Evolutionary conservation across 2,888 invertebrate genomes (phyloP), one percentile per base, ranked within the genome.

Genomic region (Orgyia antiqua): DNA sequence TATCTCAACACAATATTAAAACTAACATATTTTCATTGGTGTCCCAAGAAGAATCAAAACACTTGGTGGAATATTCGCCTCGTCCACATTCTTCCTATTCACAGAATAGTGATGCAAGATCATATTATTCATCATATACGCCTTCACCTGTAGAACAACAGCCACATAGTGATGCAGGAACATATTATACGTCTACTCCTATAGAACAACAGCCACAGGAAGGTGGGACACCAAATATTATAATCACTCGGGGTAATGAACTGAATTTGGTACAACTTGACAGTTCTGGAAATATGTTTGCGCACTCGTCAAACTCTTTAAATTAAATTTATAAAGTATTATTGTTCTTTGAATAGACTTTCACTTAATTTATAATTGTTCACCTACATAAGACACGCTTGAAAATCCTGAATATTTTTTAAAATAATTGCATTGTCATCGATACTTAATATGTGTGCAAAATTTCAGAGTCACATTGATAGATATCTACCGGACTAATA

Each of bases 1-100:
- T 33, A 12, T 36, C 36, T 27, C 36, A 36, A 36, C 28, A 33
- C 27, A 32, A 26, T 32, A 36, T 36, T 28, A 36, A 36, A 33
- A 33, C 32, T 11, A 33, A 33, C 20, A 27, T 33, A 33, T 36
- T 33, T 36, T 32, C 36, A 32, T 33, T 24, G 20, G 36, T 36
- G 33, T 36, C 36, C 19, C 36, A 29, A 24, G 36, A 36, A 36
- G 36, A 36, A 36, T 32, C 36, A 7, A 28, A 33, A 36, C 3
- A 27, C 27, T 27, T 27, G 27, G 18, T 27, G 27, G 27, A 19
- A 25, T 24, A 23, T 35, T 31, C 29, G 29, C 29, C 29, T 29
- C 29, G 29, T 29, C 23, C 29, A 21, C 33, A 33, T 33, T 33
- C 33, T 29, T 27, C 27, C 28, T 20, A 29, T 33, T 27, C 33